phyloP scores from a whole-genome alignment of 2,888 invertebrate species.

The Rhorus exstirpatorius region DNA sequence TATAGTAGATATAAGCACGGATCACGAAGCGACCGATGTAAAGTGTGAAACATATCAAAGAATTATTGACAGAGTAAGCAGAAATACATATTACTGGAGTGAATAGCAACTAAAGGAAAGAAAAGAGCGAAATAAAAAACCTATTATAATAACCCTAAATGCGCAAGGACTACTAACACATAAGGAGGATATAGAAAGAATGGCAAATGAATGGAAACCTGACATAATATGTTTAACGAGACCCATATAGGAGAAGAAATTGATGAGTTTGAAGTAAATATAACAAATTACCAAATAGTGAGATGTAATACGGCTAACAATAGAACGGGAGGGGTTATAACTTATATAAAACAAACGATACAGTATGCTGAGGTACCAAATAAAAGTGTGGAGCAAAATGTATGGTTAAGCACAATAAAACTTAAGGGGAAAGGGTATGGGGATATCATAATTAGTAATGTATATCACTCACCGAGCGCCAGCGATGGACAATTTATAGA shows the following conservation, averaged over 20 bases:
- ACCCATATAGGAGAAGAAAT: slow-evolving; percentile 48
- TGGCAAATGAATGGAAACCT: too few relatives aligned
- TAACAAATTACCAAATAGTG: too few relatives aligned
- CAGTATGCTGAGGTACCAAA: neutral
- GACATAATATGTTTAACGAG: slow-evolving; percentile 54
- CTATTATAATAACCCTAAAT: slow-evolving; percentile 25
- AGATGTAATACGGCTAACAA: too few relatives aligned
- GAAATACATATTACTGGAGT: neutral
- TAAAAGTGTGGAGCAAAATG: neutral
- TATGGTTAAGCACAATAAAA: slow-evolving; percentile 45
- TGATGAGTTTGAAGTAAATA: too few relatives aligned
- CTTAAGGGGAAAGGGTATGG: neutral
- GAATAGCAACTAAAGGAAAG: slow-evolving; percentile 38
- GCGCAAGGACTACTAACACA: slow-evolving; percentile 20
- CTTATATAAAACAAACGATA: slow-evolving; percentile 20
- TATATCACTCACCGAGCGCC: too few relatives aligned
- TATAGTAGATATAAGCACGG: too few relatives aligned
- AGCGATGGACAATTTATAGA: slow-evolving; percentile 45
- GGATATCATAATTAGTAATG: slow-evolving; percentile 21
- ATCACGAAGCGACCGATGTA: too few relatives aligned
- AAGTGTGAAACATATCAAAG: too few relatives aligned
- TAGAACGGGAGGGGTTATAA: slow-evolving; percentile 42
- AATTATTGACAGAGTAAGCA: slow-evolving; percentile 9
- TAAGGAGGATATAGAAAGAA: slow-evolving; percentile 41
- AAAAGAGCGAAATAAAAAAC: neutral